Base-by-base conservation (phyloP, 2,797 vertebrate genomes). In the Buceros bicornis region DNA sequence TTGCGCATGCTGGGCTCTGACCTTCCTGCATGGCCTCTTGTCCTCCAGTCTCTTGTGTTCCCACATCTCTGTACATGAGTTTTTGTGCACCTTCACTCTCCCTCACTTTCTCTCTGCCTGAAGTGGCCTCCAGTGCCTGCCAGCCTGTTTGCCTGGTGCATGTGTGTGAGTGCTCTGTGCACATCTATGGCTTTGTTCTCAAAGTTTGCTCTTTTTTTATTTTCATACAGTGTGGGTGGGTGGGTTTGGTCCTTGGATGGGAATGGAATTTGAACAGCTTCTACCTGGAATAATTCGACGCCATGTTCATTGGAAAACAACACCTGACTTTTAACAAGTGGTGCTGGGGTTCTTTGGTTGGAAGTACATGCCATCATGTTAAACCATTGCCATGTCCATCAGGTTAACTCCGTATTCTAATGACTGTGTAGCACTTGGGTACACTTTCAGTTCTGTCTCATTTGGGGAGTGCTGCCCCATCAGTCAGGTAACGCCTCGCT, bases 371-470 rank as follows among this genome's bases (percentile, higher is more conserved):
- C 97, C 98, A 98, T 99, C 98, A 98, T 97, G 97, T 98, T 97
- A 96, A 90, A 95, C 98, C 98, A 99, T 98, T 96, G 81, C 97
- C 98, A 98, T 99, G 96, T 98, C 97, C 98, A 98, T 98, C 73
- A 86, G 97, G 96, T 89, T 96, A 94, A 79, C 84, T 93, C 84
- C 2, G 87, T 97, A 93, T 95, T 95, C 87, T 97, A 81, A 82
- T 97, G 85, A 95, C 69, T 93, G 78, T 13, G 3, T 95, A 97
- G 94, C 72, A 29, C 72, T 73, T 87, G 62, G 89, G 84, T 96
- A 76, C 66, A 54, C 91, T 96, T 96, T 93, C 67, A 91, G 94
- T 96, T 97, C 67, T 96, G 82, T 97, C 91, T 97, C 21, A 4
- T 93, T 92, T 83, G 90, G 95, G 91, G 93, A 95, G 53, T 3